Conservation (phyloP, 2,888 invertebrate genomes). For the Macroteleia sp. region DNA sequence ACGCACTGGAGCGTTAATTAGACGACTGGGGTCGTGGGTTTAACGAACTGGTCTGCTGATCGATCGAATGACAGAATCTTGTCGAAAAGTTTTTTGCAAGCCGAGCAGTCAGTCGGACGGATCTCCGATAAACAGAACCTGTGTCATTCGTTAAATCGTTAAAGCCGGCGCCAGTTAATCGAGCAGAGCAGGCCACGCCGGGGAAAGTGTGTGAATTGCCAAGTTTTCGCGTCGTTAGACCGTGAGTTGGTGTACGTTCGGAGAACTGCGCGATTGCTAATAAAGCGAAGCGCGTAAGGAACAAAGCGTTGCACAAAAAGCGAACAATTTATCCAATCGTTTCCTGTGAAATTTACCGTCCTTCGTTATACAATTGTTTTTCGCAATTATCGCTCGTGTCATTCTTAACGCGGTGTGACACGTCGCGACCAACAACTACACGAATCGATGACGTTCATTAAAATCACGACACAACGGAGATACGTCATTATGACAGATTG, state of each 20-base stretch:
- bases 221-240: conserved; percentile 16
- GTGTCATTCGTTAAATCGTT: background rate
- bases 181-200: background rate
- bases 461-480: conserved; percentile 33
- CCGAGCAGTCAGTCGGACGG: too few species aligned
- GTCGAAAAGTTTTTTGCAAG: too few species aligned
- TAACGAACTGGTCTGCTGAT: too few species aligned
- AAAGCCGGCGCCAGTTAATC: conserved; percentile 26
- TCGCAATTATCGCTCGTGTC: conserved; percentile 33
- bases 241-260: too few species aligned
- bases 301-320: background rate
- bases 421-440: background rate
- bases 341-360: background rate
- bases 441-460: conserved; percentile 43
- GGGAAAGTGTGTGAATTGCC: background rate
- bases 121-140: too few species aligned
- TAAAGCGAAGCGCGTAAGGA: background rate
- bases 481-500: conserved; percentile 45
- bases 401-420: conserved; percentile 17
- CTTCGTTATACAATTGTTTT: conserved; percentile 22
- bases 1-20: too few species aligned
- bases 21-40: too few species aligned
- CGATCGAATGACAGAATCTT: too few species aligned
- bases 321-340: conserved; percentile 15
- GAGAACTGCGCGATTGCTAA: conserved; percentile 7